Percentiles rank a stretch among this genome's conserved stretches.
Conservation (phyloP, 2,113 vertebrate genomes). For the Trochalopteron elliotii region DNA sequence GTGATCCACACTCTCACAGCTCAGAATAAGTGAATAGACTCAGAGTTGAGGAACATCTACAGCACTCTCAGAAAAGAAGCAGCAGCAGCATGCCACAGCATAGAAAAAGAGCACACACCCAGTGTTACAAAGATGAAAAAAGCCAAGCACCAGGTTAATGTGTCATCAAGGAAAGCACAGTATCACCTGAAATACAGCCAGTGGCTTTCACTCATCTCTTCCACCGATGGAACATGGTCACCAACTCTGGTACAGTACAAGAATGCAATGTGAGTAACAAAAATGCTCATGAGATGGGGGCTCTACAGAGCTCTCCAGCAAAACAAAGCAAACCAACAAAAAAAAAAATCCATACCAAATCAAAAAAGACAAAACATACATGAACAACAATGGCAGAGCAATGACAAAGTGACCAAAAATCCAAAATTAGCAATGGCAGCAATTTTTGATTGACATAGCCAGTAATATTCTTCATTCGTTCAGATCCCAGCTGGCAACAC, state of each 20-base stretch:
- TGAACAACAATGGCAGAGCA: not conserved
- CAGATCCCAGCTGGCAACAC: not conserved
- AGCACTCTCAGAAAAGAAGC: not conserved
- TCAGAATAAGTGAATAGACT: not conserved
- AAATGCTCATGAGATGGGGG: not conserved
- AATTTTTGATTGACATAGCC: not conserved
- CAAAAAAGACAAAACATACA: not conserved
- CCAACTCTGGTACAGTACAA: slow-evolving; percentile 84
- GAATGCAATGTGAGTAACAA: slow-evolving; percentile 75
- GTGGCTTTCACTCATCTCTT: slow-evolving; percentile 74
- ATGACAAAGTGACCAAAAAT: not conserved
- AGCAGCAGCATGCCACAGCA: slow-evolving; percentile 34
- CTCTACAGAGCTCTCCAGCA: not conserved
- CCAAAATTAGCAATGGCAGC: not conserved
- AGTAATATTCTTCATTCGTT: not conserved
- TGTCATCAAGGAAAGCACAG: slow-evolving; percentile 49
- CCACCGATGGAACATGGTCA: slow-evolving; percentile 73
- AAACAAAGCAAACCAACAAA: not conserved
- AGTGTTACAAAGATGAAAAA: slow-evolving; percentile 64
- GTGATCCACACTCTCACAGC: not conserved
- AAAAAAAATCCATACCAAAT: not conserved
- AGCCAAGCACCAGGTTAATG: slow-evolving; percentile 67
- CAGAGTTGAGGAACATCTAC: not conserved
- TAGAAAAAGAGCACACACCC: not conserved
- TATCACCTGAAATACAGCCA: slow-evolving; percentile 88